Conservation (phyloP, 2,797 vertebrate species). For the Lutjanus campechanus region DNA sequence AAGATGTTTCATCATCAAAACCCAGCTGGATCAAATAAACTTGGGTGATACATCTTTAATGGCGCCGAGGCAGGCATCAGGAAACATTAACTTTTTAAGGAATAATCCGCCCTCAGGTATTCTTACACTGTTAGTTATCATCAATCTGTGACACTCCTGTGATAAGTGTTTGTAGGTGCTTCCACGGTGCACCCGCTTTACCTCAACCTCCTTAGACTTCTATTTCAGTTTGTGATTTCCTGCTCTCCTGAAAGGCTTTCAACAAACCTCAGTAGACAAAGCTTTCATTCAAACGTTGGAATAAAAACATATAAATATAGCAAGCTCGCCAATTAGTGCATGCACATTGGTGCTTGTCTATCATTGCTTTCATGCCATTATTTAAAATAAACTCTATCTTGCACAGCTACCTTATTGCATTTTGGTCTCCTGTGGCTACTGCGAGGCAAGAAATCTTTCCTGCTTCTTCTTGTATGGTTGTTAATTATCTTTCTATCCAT, state of each 20-base stretch:
- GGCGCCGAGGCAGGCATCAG: conserved; percentile 50
- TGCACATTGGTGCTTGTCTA: neutral
- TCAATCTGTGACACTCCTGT: conserved; percentile 43
- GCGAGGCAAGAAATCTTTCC: neutral
- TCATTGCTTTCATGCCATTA: neutral
- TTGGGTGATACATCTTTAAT: conserved; percentile 68
- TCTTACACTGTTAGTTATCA: conserved; percentile 51
- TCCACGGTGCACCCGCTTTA: conserved; percentile 14
- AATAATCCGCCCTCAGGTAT: conserved; percentile 54
- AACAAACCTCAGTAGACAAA: conserved; percentile 1
- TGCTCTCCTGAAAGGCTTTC: conserved; percentile 26
- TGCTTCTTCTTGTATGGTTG: neutral
- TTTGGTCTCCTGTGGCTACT: neutral
- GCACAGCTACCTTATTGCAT: neutral
- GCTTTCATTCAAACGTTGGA: conserved; percentile 20
- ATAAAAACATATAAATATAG: conserved; percentile 31
- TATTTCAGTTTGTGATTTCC: conserved; percentile 22
- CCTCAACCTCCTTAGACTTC: conserved; percentile 12
- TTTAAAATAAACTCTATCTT: neutral
- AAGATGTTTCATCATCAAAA: conserved; percentile 78
- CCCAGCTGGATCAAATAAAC: conserved; percentile 65
- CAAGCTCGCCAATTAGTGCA: conserved; percentile 12
- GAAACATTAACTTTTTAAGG: conserved; percentile 66
- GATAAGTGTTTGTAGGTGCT: conserved; percentile 28
- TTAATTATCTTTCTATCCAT: neutral